Base-by-base conservation (phyloP, 2,113 vertebrate genomes). In the Lontra canadensis region DNA sequence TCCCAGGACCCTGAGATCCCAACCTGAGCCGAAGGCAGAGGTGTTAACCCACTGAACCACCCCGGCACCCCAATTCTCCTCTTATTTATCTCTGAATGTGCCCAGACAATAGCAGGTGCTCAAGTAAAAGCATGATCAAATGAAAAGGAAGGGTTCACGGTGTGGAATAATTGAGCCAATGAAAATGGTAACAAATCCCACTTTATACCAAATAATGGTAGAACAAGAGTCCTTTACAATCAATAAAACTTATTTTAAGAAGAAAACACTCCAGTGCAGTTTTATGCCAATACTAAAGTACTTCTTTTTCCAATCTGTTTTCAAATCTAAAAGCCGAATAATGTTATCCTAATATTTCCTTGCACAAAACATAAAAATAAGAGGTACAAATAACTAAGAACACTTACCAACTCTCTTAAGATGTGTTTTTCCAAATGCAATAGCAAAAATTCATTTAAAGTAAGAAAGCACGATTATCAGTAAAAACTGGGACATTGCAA, bases 351-450 rank as follows among this genome's bases (percentile, higher is more conserved):
- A 71, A 61, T 0, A 63, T 59, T 84, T 69, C 29, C 34, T 92
- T 90, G 29, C 55, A 82, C 20, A 88, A 91, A 96, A 88, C 20
- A n/a, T 95, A 87, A 97, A 95, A 90, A 57, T 90, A 92, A 88
- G 55, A 93, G n/a, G 36, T 20, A 47, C 39, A 86, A 25, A 94
- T 57, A 81, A 39, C 65, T 42, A n/a, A 76, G 65, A 82, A 81
- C 34, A 73, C 39, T 29, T 29, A 61, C 4, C 29, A 78, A 89
- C 76, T 93, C 31, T 78, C 39, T 63, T 52, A 74, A 83, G 25
- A 89, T 84, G 44, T 88, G 39, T 61, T 94, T 95, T 83, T 95
- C 78, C 18, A 86, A 82, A 91, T 88, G 57, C n/a, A 80, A 93
- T 36, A 87, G 61, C 49, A 86, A 91, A 57, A 84, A 65, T 74